Conservation (phyloP, 2,113 vertebrate genomes). For the Phasianus colchicus region DNA sequence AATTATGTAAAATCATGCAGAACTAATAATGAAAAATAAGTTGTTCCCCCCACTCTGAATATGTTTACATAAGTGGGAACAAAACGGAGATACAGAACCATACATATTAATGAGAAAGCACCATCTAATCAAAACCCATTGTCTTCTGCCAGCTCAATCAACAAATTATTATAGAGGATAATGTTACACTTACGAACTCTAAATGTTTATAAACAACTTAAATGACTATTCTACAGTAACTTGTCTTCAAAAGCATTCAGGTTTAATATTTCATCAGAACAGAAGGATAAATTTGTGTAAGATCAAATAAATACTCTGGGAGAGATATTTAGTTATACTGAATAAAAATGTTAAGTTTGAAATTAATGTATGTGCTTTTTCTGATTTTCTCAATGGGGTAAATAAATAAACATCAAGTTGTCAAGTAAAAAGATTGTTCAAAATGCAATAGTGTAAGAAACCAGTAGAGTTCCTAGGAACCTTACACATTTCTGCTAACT, state of each 20-base stretch:
- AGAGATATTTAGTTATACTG: not conserved
- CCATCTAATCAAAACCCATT: conserved; percentile 66
- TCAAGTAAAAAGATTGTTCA: not conserved
- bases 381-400: not conserved
- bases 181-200: conserved; percentile 56
- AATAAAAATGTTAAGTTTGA: not conserved
- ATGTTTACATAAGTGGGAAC: not conserved
- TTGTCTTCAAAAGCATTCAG: conserved; percentile 46
- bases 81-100: conserved; percentile 42
- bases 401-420: not conserved
- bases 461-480: not conserved
- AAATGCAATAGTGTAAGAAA: not conserved
- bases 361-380: not conserved
- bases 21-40: conserved; percentile 51
- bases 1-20: conserved; percentile 39
- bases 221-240: conserved; percentile 34
- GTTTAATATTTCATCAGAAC: conserved; percentile 64
- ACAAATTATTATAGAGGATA: conserved; percentile 64
- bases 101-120: conserved; percentile 64
- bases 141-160: conserved; percentile 64
- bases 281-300: conserved; percentile 15
- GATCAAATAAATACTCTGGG: conserved; percentile 8
- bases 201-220: conserved; percentile 72
- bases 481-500: not conserved
- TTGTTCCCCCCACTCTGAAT: not conserved